A percentile compares a stretch with the other conserved stretches of the same genome.
phyloP scores from a whole-genome alignment of 2,113 vertebrate species.

The Carassius carassius region DNA sequence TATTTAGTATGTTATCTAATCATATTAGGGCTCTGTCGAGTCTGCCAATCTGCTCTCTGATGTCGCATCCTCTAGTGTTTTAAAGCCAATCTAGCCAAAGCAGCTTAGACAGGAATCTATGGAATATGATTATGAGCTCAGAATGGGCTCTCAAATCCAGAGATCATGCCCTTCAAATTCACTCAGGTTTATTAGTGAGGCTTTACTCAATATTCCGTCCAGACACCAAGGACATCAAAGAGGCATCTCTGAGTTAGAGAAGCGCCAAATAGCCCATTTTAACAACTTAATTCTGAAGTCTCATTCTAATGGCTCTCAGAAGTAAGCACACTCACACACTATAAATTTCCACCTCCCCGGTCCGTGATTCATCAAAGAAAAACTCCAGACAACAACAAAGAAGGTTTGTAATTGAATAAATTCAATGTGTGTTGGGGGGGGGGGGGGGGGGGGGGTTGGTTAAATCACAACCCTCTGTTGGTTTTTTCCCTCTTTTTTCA shows the following conservation, averaged over 20 bases:
- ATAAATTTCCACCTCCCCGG: background rate
- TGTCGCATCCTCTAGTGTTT: constrained; percentile 34
- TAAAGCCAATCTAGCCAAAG: constrained; percentile 30
- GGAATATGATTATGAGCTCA: constrained; percentile 36
- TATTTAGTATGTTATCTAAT: constrained; percentile 47
- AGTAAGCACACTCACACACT: constrained; percentile 7
- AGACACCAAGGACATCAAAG: constrained; percentile 36
- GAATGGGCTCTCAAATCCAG: constrained; percentile 40
- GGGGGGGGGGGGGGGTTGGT: background rate
- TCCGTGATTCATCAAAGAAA: constrained; percentile 9
- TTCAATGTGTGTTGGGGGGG: background rate
- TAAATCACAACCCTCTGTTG: background rate
- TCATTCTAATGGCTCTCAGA: constrained; percentile 20
- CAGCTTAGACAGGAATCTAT: constrained; percentile 34
- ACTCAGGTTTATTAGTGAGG: constrained; percentile 14
- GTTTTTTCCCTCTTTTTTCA: background rate
- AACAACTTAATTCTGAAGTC: constrained; percentile 13
- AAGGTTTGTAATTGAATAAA: background rate
- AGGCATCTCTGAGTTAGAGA: constrained; percentile 11
- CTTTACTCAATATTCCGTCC: constrained; percentile 39
- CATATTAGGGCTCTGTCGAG: constrained; percentile 9
- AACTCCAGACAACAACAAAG: background rate
- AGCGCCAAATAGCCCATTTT: background rate
- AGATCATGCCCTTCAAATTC: constrained; percentile 22
- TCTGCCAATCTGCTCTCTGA: constrained; percentile 30